These are phyloP conservation scores for Scopus umbretta DNA, from an alignment of 2,113 vertebrate genomes.

Conservation along the genomic window DNA sequence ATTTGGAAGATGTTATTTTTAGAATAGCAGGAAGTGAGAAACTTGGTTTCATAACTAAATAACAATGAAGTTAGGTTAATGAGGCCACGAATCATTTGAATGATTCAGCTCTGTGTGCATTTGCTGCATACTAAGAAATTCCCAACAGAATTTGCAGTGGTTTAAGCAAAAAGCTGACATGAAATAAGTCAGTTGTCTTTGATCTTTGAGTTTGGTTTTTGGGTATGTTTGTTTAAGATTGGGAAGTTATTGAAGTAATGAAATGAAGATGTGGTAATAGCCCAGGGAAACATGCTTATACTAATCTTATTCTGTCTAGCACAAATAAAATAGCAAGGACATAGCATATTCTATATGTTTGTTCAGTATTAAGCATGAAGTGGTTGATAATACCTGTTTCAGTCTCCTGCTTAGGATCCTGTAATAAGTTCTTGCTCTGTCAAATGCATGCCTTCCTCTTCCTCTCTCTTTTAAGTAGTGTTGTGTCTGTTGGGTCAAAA, in stretches of 20 bases:
- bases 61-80: constrained; percentile 12
- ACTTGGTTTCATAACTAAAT: constrained; percentile 5
- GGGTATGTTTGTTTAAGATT: background rate
- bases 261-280: background rate
- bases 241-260: background rate
- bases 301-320: background rate
- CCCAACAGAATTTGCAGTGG: background rate
- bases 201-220: background rate
- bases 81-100: background rate
- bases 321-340: background rate
- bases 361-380: background rate
- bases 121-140: background rate
- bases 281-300: background rate
- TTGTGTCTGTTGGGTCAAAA: background rate
- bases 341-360: background rate
- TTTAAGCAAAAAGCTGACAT: background rate
- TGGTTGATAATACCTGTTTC: background rate
- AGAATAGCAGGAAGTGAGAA: constrained; percentile 14
- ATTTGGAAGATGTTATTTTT: constrained; percentile 6
- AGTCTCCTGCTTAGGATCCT: background rate
- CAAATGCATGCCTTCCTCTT: background rate
- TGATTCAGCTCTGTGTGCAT: background rate
- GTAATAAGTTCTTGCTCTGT: background rate
- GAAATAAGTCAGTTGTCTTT: background rate
- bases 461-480: background rate